These are phyloP conservation scores for Lymantria monacha DNA, from an alignment of 2,888 invertebrate species.

Conservation along the genomic window DNA sequence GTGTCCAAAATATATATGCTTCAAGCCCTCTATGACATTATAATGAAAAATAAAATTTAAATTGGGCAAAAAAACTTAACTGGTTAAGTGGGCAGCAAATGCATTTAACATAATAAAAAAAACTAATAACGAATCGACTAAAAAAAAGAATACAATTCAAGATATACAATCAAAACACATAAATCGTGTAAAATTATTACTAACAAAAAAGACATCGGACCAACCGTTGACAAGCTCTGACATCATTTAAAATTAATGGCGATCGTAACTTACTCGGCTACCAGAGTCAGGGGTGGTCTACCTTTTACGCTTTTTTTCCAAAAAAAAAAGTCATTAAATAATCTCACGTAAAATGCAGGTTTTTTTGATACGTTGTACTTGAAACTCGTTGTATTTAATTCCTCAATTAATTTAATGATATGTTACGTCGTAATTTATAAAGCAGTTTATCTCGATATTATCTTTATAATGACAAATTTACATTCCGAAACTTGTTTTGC, in stretches of 20 bases:
- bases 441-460: background rate
- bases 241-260: conserved; percentile 74
- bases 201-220: conserved; percentile 52
- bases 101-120: conserved; percentile 20
- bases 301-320: conserved; percentile 50
- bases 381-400: conserved; percentile 8
- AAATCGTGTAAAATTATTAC: conserved; percentile 63
- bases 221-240: conserved; percentile 76
- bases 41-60: conserved; percentile 22
- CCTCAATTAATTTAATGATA: conserved; percentile 3
- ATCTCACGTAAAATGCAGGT: conserved; percentile 13
- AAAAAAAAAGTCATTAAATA: conserved; percentile 12
- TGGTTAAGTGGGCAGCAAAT: conserved; percentile 30
- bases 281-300: conserved; percentile 76
- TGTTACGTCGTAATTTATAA: conserved; percentile 34
- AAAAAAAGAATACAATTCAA: conserved; percentile 43
- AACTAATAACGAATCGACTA: conserved; percentile 25
- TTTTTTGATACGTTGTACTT: conserved; percentile 14
- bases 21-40: conserved; percentile 15
- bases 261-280: conserved; percentile 68
- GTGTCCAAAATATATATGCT: conserved; percentile 6
- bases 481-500: background rate
- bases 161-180: conserved; percentile 58
- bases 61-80: conserved; percentile 25
- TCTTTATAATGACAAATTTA: background rate